Evolutionary conservation across 2,113 vertebrate species (phyloP).

Genomic region (Cairina moschata): DNA sequence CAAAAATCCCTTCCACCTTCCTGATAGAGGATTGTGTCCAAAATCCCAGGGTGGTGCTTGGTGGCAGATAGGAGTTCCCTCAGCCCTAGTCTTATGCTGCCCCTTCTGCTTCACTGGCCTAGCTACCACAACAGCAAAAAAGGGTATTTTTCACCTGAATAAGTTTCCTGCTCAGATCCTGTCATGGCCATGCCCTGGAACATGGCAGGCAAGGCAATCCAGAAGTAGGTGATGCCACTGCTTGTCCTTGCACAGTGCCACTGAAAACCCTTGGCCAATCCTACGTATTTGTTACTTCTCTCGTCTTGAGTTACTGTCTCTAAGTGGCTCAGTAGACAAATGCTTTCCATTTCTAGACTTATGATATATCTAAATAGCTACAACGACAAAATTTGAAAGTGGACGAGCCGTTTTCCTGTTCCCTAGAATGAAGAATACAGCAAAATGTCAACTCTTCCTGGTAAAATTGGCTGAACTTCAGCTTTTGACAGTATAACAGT

Average conservation of each 20-base stretch:
- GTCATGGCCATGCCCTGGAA: fast-evolving
- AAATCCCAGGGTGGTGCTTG: neutral
- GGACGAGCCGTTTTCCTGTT: neutral
- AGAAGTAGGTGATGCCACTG: neutral
- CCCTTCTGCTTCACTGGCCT: neutral
- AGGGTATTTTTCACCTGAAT: neutral
- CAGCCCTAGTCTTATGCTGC: neutral
- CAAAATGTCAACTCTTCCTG: slow-evolving; percentile 24
- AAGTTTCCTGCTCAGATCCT: neutral
- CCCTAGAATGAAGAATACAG: slow-evolving; percentile 16
- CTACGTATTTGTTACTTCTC: neutral
- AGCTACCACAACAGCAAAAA: neutral
- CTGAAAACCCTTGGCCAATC: neutral
- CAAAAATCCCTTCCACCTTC: neutral
- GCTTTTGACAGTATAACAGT: slow-evolving; percentile 23
- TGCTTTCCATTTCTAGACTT: neutral
- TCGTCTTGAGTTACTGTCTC: neutral
- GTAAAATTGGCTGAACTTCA: slow-evolving; percentile 49
- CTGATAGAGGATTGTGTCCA: fast-evolving
- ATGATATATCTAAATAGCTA: neutral
- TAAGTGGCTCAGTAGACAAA: neutral
- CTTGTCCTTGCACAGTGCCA: neutral
- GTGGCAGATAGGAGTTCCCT: neutral
- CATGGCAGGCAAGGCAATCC: neutral
- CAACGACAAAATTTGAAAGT: neutral